These are phyloP conservation scores for Dromas ardeola DNA, from an alignment of 2,113 vertebrate species.

Conservation along the genomic window DNA sequence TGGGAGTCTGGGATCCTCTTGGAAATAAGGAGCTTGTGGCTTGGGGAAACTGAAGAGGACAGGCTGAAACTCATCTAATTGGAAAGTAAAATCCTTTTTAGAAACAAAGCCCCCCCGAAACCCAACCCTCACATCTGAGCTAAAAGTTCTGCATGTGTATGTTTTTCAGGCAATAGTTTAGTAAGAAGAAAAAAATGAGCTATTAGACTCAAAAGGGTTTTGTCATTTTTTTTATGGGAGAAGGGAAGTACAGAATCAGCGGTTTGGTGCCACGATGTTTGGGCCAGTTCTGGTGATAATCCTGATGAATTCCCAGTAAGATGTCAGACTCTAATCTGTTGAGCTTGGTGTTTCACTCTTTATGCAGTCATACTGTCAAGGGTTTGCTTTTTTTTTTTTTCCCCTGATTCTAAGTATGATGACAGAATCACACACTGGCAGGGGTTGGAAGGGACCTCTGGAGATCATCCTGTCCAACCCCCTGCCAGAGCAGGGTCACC, in stretches of 20 bases:
- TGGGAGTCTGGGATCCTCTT: not conserved
- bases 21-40: not conserved
- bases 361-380: not conserved
- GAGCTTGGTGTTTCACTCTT: not conserved
- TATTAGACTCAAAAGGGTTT: not conserved
- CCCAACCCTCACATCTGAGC: not conserved
- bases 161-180: not conserved
- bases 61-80: not conserved
- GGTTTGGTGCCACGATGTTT: rapidly evolving
- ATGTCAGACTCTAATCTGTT: not conserved
- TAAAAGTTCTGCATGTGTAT: not conserved
- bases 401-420: not conserved
- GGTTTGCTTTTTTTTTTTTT: not conserved
- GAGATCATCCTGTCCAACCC: too few species aligned
- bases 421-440: too few species aligned
- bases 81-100: not conserved
- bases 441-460: too few species aligned
- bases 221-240: not conserved
- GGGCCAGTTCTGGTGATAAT: not conserved
- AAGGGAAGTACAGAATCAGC: not conserved
- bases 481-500: too few species aligned
- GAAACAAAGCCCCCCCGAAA: not conserved
- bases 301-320: not conserved
- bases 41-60: not conserved
- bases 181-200: not conserved